These are phyloP conservation scores for Ctenochaetus hawaiiensis DNA, from an alignment of 2,797 vertebrate species.

Conservation along the genomic window DNA sequence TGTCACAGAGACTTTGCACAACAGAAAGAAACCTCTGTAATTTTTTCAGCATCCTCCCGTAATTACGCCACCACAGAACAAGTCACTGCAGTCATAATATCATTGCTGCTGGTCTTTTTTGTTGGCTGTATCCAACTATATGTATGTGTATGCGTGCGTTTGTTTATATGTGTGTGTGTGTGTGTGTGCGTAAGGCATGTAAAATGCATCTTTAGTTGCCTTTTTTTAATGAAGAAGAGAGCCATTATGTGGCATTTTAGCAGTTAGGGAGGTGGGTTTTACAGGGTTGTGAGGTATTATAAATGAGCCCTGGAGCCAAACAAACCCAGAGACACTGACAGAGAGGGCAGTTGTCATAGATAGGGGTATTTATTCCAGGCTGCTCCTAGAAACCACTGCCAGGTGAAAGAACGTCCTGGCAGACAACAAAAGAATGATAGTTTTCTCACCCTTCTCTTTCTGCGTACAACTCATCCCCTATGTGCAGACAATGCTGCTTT, in stretches of 20 bases:
- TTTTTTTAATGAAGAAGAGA: conserved; percentile 64
- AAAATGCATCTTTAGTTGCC: conserved; percentile 61
- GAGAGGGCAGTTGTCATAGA: conserved; percentile 46
- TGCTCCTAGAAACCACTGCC: conserved; percentile 69
- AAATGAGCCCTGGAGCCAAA: conserved; percentile 68
- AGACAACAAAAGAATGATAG: conserved; percentile 73
- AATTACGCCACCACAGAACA: conserved; percentile 81
- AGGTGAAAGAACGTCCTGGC: conserved; percentile 70
- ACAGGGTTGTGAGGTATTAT: conserved; percentile 47
- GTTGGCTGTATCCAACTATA: conserved; percentile 9
- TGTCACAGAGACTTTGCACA: conserved; percentile 60
- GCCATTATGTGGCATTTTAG: conserved; percentile 79
- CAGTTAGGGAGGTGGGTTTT: conserved; percentile 30
- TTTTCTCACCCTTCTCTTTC: conserved; percentile 52
- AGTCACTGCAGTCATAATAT: conserved; percentile 72
- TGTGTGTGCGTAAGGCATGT: conserved; percentile 30
- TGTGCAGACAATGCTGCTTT: conserved; percentile 72
- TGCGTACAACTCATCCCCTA: conserved; percentile 32
- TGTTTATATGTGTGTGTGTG: conserved; percentile 7
- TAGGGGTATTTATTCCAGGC: conserved; percentile 75
- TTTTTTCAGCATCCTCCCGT: conserved; percentile 72
- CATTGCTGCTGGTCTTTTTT: conserved; percentile 53
- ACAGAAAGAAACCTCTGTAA: conserved; percentile 62
- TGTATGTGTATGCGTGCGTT: neutral
- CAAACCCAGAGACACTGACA: conserved; percentile 45